These are phyloP conservation scores for Xanthostigma xanthostigma DNA, from an alignment of 2,888 invertebrate species.

Conservation along the genomic window DNA sequence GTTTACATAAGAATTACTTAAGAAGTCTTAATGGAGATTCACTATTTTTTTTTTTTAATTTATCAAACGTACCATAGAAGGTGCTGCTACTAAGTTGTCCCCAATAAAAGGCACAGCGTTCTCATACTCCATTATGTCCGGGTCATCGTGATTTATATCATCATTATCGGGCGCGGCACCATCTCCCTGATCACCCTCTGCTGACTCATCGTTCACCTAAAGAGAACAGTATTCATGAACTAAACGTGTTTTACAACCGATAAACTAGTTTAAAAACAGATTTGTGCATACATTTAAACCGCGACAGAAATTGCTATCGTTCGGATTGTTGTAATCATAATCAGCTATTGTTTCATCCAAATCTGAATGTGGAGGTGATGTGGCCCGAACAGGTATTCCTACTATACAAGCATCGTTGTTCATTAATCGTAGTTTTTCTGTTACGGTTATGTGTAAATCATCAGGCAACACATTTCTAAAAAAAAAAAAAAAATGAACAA, in stretches of 20 bases:
- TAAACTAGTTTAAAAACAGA: constrained; percentile 3
- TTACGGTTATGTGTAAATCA: neutral
- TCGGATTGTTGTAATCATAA: constrained; percentile 39
- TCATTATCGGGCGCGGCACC: constrained; percentile 26
- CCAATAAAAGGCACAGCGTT: constrained; percentile 25
- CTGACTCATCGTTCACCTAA: constrained; percentile 5
- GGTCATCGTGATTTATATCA: constrained; percentile 17
- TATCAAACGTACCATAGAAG: constrained; percentile 34
- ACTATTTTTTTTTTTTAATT: no score
- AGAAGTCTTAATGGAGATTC: no score
- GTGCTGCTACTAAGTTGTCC: constrained; percentile 48
- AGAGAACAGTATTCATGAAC: constrained; percentile 5
- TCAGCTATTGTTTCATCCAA: constrained; percentile 25
- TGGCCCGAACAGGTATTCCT: neutral
- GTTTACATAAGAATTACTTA: no score
- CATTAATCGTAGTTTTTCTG: neutral
- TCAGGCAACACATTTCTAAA: neutral
- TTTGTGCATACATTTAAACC: constrained; percentile 18
- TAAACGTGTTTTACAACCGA: constrained; percentile 3
- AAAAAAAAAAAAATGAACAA: neutral
- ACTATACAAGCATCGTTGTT: neutral
- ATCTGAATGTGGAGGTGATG: constrained; percentile 8
- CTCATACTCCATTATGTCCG: constrained; percentile 25
- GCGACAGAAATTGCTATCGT: constrained; percentile 37
- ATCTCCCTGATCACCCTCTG: constrained; percentile 18